Evolutionary conservation across 2,113 vertebrate species (phyloP), one percentile per base, ranked within the genome.

Genomic region (Lepus timidus): DNA sequence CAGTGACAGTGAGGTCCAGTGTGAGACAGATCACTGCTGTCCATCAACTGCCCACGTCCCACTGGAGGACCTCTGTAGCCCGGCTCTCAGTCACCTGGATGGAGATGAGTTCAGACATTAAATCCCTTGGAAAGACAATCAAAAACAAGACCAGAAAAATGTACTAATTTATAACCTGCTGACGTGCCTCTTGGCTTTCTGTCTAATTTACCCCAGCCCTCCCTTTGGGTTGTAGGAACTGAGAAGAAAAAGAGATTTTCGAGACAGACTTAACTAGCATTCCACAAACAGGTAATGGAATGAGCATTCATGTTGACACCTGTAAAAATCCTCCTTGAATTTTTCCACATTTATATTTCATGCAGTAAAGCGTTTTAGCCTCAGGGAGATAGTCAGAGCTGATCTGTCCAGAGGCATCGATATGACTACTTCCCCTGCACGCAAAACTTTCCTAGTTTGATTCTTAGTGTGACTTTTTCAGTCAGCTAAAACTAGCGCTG

Each of bases 261-360:
- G 80, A 95, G 95, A 58, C 74, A 52, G 55, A 27, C 61, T 89
- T 96, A 76, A 95, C 71, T 92, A 97, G 96, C 97, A 97, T 98
- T 95, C 97, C 95, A 95, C 78, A 90, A 88, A 83, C 81, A 62
- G 96, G 96, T 97, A 97, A 97, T 97, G 83, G 88, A 75, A 85
- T 93, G 97, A 96, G 95, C 62, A 83, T 96, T 97, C 97, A 6
- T 98, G 97, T 96, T 96, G 97, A 97, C 97, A 96, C 95, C 95
- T 98, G 94, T 96, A 95, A 97, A 98, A 97, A 95, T 97, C 96
- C 87, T 33, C 39, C 96, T 97, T 93, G 92, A 93, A 80, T 95
- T 98, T 96, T 88, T 95, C 97, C 85, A 61, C 95, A 87, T 95
- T 86, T 85, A 85, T 96, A 95, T 95, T 97, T 98, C 96, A 89